Conservation (phyloP, 2,113 vertebrate species). For the Callorhinus ursinus region DNA sequence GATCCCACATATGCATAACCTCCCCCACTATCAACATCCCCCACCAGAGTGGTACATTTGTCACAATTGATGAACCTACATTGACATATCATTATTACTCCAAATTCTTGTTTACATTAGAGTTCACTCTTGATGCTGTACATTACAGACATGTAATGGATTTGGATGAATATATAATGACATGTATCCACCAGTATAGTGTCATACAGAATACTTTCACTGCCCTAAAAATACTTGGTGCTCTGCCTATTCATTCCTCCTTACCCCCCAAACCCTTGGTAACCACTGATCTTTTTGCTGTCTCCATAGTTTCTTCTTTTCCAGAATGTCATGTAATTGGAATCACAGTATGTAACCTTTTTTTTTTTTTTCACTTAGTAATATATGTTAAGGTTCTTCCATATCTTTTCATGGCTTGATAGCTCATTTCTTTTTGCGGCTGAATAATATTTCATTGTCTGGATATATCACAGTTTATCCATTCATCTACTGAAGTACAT, state of each 20-base stretch:
- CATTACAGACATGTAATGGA: background rate
- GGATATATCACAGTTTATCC: background rate
- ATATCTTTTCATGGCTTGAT: background rate
- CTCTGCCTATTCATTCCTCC: background rate
- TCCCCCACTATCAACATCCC: background rate
- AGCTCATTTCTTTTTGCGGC: background rate
- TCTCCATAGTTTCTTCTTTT: constrained; percentile 13
- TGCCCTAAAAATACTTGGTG: background rate
- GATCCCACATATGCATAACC: too few species aligned
- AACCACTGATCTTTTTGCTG: background rate
- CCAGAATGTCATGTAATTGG: background rate
- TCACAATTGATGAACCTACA: background rate
- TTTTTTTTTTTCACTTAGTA: background rate
- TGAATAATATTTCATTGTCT: background rate
- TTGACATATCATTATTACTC: background rate
- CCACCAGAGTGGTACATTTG: background rate
- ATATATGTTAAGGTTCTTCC: background rate
- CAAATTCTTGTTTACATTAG: background rate
- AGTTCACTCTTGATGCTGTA: background rate
- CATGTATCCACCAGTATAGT: background rate
- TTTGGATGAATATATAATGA: background rate
- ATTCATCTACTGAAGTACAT: background rate
- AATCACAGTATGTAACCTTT: background rate
- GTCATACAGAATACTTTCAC: background rate
- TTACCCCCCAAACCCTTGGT: background rate